Percentiles rank a stretch among this genome's conserved stretches.
These are phyloP conservation scores for Chrysodeixis includens DNA, from an alignment of 2,888 invertebrate genomes.

Conservation along the genomic window DNA sequence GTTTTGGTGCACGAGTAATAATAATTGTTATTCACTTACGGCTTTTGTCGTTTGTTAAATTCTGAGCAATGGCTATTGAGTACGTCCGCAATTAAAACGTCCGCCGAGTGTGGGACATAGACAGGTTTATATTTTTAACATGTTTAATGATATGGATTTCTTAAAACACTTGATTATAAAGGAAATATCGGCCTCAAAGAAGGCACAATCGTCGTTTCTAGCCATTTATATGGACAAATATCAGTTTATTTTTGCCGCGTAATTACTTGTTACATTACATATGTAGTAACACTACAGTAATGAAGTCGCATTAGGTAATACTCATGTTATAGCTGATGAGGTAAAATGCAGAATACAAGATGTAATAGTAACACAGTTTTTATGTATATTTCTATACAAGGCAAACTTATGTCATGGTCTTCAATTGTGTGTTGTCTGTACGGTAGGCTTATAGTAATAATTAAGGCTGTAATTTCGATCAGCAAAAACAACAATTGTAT, in stretches of 20 bases:
- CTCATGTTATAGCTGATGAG: constrained; percentile 1
- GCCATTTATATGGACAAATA: background rate
- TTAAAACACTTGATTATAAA: background rate
- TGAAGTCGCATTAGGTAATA: background rate
- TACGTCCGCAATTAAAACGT: constrained; percentile 1
- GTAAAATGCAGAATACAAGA: constrained; percentile 1
- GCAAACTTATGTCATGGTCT: background rate
- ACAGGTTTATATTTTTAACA: background rate
- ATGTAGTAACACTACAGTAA: constrained; percentile 4
- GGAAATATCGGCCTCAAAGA: background rate
- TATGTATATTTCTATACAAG: constrained; percentile 3
- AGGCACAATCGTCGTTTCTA: background rate
- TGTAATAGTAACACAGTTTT: constrained; percentile 4
- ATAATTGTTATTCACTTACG: background rate
- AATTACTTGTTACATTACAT: constrained; percentile 1
- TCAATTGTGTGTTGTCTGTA: background rate
- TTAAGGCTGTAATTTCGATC: too few relatives aligned
- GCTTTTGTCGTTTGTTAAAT: background rate
- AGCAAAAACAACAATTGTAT: too few relatives aligned
- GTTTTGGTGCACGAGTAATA: background rate
- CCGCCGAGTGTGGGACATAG: background rate
- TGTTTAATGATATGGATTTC: background rate
- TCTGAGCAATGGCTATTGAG: background rate
- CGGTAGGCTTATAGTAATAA: too few relatives aligned
- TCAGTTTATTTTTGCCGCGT: background rate